Evolutionary conservation across 2,888 invertebrate genomes (phyloP).

Genomic region (Crepidodera aurea): DNA sequence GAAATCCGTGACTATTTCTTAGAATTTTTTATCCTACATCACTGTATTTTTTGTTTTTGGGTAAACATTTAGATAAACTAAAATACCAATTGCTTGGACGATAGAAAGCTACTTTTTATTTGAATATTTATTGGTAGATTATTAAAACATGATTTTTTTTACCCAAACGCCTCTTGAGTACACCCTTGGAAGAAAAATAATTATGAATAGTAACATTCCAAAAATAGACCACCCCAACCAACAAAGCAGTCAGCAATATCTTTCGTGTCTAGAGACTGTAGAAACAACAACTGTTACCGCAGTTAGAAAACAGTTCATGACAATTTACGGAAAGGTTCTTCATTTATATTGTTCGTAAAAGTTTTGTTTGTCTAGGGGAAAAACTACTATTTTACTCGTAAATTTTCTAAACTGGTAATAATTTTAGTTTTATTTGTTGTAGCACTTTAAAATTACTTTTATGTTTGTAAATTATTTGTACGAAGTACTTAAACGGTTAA

Average conservation of each 20-base stretch:
- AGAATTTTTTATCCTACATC: too few species aligned
- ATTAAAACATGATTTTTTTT: too few species aligned
- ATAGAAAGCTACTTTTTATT: too few species aligned
- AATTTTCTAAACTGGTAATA: conserved; percentile 15
- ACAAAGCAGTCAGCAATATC: conserved; percentile 41
- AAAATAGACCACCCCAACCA: conserved; percentile 44
- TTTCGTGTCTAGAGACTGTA: conserved; percentile 51
- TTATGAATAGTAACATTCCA: conserved; percentile 29
- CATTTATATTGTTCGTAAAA: conserved; percentile 50
- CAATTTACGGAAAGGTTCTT: conserved; percentile 5
- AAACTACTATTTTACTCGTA: conserved; percentile 14
- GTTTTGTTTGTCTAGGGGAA: conserved; percentile 29
- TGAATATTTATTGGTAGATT: too few species aligned
- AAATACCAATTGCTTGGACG: too few species aligned
- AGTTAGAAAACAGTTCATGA: conserved; percentile 42
- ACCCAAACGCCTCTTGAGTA: too few species aligned
- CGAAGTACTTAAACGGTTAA: too few species aligned
- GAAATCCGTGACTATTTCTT: too few species aligned
- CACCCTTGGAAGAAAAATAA: conserved; percentile 39
- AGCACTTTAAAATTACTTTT: neutral
- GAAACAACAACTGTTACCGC: conserved; percentile 51
- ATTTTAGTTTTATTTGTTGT: conserved; percentile 17
- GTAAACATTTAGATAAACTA: too few species aligned
- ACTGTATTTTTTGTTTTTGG: too few species aligned
- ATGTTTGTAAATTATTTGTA: neutral